These are phyloP conservation scores for Neostethus bicornis DNA, from an alignment of 2,797 vertebrate genomes.

Conservation along the genomic window DNA sequence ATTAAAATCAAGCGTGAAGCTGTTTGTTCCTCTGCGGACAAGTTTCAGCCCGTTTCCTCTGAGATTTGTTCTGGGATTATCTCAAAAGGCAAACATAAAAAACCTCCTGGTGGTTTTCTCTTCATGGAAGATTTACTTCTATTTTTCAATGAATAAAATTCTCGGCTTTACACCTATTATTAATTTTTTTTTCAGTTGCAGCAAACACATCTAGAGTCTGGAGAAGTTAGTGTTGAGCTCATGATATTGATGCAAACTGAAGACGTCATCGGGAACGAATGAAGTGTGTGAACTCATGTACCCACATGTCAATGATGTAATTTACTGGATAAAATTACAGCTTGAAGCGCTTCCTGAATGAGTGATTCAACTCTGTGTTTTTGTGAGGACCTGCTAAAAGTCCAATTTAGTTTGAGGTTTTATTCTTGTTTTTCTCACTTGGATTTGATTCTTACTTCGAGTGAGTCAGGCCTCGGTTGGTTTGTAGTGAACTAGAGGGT, in stretches of 20 bases:
- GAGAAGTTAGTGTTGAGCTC: constrained; percentile 2
- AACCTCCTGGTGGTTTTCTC: neutral
- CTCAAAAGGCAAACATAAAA: constrained; percentile 6
- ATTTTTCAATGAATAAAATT: neutral
- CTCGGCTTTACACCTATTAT: too few species aligned
- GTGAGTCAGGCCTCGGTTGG: neutral
- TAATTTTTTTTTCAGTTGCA: too few species aligned
- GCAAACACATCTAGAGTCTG: neutral
- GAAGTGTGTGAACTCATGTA: constrained; percentile 13
- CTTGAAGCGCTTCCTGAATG: neutral
- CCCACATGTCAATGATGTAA: constrained; percentile 32
- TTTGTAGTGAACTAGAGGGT: too few species aligned
- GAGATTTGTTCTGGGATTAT: constrained; percentile 8
- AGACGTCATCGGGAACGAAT: constrained; percentile 26
- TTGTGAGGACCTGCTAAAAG: neutral
- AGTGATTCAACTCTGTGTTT: neutral
- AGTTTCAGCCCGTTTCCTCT: constrained; percentile 10
- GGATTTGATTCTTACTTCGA: neutral
- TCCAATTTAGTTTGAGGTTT: neutral
- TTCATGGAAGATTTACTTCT: neutral
- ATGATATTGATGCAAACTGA: constrained; percentile 6
- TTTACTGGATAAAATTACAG: constrained; percentile 5
- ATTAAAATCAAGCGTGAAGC: constrained; percentile 7
- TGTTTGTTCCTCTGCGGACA: constrained; percentile 6
- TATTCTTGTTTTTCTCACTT: too few species aligned